A percentile compares a stretch with the other conserved stretches of the same genome.
Conservation (phyloP, 2,797 vertebrate species). For the Orientallactaga sibirica region DNA sequence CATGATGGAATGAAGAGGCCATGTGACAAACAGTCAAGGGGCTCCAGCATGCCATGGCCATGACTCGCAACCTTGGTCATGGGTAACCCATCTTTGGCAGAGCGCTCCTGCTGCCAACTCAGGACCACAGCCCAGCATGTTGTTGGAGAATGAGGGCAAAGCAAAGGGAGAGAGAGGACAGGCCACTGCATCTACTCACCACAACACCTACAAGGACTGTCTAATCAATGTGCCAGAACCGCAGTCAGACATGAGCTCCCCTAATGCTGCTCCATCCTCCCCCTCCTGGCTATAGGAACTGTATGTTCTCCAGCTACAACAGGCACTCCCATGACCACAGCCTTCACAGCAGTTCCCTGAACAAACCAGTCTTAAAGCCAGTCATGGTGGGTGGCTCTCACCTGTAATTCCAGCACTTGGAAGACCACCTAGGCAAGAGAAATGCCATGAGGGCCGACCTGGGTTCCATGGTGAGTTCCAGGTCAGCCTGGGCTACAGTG, state of each 20-base stretch:
- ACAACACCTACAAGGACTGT: not conserved
- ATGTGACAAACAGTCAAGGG: not conserved
- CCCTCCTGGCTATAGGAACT: not conserved
- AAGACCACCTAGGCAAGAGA: no score
- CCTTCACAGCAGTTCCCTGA: not conserved
- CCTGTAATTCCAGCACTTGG: no score
- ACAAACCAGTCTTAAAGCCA: not conserved
- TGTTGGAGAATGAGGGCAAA: not conserved
- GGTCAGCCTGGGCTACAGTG: no score
- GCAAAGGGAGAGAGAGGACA: not conserved
- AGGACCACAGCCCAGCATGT: not conserved
- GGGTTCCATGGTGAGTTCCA: no score
- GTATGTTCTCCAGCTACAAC: fast-evolving
- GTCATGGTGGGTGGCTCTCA: no score
- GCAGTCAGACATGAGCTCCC: not conserved
- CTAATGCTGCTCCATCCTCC: not conserved
- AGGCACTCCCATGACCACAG: fast-evolving
- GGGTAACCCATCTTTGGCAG: not conserved
- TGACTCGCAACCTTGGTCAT: not conserved
- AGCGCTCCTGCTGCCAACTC: not conserved
- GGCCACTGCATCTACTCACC: not conserved
- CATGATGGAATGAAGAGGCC: not conserved
- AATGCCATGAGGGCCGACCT: no score
- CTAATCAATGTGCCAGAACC: fast-evolving
- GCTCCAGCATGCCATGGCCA: not conserved